Percentiles rank a stretch among this genome's conserved stretches.
These are phyloP conservation scores for Melieria omissa DNA, from an alignment of 2,888 invertebrate genomes.

Conservation along the genomic window DNA sequence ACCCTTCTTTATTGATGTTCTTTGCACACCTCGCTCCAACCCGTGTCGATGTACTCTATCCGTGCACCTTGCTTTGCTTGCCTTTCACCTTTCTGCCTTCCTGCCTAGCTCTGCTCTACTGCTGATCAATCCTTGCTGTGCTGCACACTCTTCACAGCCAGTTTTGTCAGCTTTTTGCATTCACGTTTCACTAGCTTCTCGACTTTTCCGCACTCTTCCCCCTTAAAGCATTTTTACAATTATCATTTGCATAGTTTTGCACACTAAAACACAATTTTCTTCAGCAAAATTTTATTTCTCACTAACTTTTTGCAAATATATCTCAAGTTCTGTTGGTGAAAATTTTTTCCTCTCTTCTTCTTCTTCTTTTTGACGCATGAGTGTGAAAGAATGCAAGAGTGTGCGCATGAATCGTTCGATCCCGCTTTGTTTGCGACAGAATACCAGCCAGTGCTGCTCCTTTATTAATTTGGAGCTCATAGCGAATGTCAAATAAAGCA, in stretches of 20 bases:
- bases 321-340: slow-evolving; percentile 36
- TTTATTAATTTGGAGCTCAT: too few relatives aligned
- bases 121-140: slow-evolving; percentile 14
- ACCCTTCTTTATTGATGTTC: slow-evolving; percentile 29
- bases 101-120: slow-evolving; percentile 18
- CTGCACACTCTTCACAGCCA: slow-evolving; percentile 29
- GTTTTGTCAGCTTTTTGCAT: neutral
- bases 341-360: slow-evolving; percentile 28
- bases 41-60: slow-evolving; percentile 8
- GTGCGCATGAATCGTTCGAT: neutral
- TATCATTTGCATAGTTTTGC: slow-evolving; percentile 17
- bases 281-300: slow-evolving; percentile 14
- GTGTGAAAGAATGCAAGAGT: too few relatives aligned
- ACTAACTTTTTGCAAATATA: slow-evolving; percentile 34
- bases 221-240: slow-evolving; percentile 11
- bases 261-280: slow-evolving; percentile 25
- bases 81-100: slow-evolving; percentile 20
- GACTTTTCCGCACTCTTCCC: neutral
- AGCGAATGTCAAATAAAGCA: too few relatives aligned
- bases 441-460: neutral
- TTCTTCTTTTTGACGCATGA: slow-evolving; percentile 17
- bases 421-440: slow-evolving; percentile 1
- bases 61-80: slow-evolving; percentile 19
- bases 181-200: too few relatives aligned
- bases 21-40: slow-evolving; percentile 8